Conservation (phyloP, 2,888 invertebrate genomes). For the Cantharis nigra region DNA sequence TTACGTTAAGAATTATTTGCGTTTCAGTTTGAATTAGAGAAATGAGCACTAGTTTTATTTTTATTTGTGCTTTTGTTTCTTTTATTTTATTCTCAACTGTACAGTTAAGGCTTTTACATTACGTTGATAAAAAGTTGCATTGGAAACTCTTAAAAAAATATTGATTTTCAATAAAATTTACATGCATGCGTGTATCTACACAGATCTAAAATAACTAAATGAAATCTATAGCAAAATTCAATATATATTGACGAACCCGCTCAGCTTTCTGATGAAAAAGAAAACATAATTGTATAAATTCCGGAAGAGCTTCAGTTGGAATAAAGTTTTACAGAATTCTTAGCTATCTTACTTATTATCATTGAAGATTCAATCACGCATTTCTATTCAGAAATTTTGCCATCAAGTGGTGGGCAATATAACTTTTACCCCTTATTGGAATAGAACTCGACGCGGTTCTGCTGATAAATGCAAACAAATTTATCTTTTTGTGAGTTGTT, state of each 20-base stretch:
- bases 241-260: constrained; percentile 11
- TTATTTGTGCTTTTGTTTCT: background rate
- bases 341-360: constrained; percentile 24
- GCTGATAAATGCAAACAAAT: constrained; percentile 37
- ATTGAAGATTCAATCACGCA: constrained; percentile 26
- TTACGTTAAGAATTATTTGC: constrained; percentile 32
- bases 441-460: constrained; percentile 23
- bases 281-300: constrained; percentile 22
- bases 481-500: constrained; percentile 31
- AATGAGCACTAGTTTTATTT: background rate
- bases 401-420: constrained; percentile 31
- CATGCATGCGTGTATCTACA: background rate
- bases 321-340: constrained; percentile 15
- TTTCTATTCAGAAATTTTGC: constrained; percentile 27
- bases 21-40: constrained; percentile 12
- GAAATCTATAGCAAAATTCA: background rate
- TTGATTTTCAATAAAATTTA: background rate
- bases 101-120: background rate
- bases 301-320: constrained; percentile 8
- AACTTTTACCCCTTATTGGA: constrained; percentile 30
- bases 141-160: background rate
- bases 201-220: constrained; percentile 2
- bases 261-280: constrained; percentile 6
- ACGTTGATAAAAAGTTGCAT: background rate
- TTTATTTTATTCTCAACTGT: background rate